Percentiles rank a stretch among this genome's conserved stretches.
Evolutionary conservation across 2,888 invertebrate genomes (phyloP).

Genomic region (Epinotia nisella): DNA sequence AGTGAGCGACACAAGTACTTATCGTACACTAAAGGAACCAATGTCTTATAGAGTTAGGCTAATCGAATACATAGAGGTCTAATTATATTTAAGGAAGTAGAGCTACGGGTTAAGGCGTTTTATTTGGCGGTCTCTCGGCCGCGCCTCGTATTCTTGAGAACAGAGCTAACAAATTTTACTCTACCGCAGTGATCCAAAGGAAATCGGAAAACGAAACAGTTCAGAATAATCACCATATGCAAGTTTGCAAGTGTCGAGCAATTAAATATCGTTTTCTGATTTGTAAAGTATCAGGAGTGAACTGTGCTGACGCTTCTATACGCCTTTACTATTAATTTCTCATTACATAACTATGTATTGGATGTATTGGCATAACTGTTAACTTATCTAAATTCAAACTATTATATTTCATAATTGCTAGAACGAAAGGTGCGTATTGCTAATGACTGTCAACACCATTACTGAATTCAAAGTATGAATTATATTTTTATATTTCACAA

Average conservation of each 20-base stretch:
- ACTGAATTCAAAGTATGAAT: too few relatives aligned
- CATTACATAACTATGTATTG: too few relatives aligned
- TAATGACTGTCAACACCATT: too few relatives aligned
- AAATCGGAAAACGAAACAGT: not conserved
- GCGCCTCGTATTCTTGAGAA: not conserved
- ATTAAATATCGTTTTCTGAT: not conserved
- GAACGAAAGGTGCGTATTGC: too few relatives aligned
- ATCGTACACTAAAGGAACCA: slow-evolving; percentile 72
- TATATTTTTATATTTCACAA: too few relatives aligned
- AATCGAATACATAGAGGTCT: slow-evolving; percentile 66
- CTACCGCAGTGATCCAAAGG: not conserved
- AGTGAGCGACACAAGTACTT: slow-evolving; percentile 55
- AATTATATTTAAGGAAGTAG: slow-evolving; percentile 69
- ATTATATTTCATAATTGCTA: not conserved
- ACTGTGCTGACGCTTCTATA: not conserved
- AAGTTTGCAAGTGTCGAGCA: not conserved
- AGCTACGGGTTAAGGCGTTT: slow-evolving; percentile 61
- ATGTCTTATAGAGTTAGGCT: slow-evolving; percentile 66
- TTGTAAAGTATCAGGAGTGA: not conserved
- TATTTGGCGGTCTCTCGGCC: slow-evolving; percentile 59
- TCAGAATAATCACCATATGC: too few relatives aligned
- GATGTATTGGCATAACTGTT: not conserved
- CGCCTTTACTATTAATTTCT: not conserved
- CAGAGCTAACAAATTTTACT: not conserved
- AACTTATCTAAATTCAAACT: not conserved